Base-by-base conservation (phyloP, 2,797 vertebrate species). In the Heterohyrax brucei region DNA sequence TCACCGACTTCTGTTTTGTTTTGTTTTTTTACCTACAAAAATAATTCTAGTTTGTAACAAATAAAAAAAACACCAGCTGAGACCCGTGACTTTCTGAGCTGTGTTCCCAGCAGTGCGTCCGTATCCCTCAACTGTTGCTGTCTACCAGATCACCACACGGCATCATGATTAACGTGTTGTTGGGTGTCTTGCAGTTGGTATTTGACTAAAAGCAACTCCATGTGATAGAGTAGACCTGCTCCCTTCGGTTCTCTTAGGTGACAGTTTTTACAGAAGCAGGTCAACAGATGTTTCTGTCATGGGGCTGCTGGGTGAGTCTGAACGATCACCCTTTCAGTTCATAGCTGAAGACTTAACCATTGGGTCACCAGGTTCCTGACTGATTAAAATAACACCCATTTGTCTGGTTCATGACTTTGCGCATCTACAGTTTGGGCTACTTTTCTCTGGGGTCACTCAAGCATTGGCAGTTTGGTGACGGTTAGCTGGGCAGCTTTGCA, bases 11-110 rank as follows among this genome's bases (percentile, higher is more conserved):
- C 93, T 89, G 22, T 48, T 64, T 39, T 39, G 39, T 39, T 39
- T 39, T 39, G 39, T 39, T 39, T 39, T 96, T 93, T 91, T 21
- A 78, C 78, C 91, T 89, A 62, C 18, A 95, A 81, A 82, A 82
- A 53, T 46, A 92, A 78, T 77, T 93, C 64, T 77, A 79, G 4
- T 53, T 88, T 90, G 2, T 87, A 73, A 50, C 39, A 94, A 94
- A 89, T 73, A 12, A 92, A 88, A 92, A 88, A 78, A 75, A 59
- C 39, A 46, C 0, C 13, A 77, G 14, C n/a, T 82, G 68, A 97
- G 78, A 46, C 6, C 12, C 13, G 77, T 56, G 48, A 48, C 21
- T 56, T 4, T 79, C 44, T 56, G 62, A 92, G 39, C n/a, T 77
- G 50, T 64, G 0, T 59, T 86, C 70, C 85, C 22, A 95, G 13